Evolutionary conservation across 2,888 invertebrate species (phyloP).

Genomic region (Drosophila monieri): DNA sequence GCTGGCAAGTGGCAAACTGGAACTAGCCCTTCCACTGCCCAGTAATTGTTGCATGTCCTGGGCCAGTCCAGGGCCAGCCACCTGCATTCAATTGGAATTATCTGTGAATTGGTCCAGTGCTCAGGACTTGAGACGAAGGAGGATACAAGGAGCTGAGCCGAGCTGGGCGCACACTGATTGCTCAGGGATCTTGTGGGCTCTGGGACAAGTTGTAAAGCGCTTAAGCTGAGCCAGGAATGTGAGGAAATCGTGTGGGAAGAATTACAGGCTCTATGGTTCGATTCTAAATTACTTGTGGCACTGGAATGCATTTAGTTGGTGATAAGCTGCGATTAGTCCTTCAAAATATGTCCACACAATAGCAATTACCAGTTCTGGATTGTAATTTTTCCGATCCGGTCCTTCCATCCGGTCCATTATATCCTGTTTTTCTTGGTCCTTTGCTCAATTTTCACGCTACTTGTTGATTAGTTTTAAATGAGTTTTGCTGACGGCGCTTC

Average conservation of each 20-base stretch:
- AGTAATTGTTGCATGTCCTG: slow-evolving; percentile 34
- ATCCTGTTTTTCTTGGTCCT: slow-evolving; percentile 11
- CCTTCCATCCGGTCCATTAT: slow-evolving; percentile 6
- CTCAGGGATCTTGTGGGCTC: slow-evolving; percentile 29
- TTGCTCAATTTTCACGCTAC: slow-evolving; percentile 53
- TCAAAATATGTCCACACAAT: neutral
- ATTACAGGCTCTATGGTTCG: slow-evolving; percentile 3
- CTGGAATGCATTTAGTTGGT: neutral
- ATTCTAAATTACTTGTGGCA: slow-evolving; percentile 22
- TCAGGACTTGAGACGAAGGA: slow-evolving; percentile 10
- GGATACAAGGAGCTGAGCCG: neutral
- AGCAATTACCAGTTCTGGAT: neutral
- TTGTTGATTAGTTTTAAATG: slow-evolving; percentile 79
- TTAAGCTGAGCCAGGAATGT: slow-evolving; percentile 13
- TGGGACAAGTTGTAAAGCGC: slow-evolving; percentile 40
- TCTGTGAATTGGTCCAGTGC: slow-evolving; percentile 30
- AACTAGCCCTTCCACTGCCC: slow-evolving; percentile 12
- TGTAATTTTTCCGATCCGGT: neutral
- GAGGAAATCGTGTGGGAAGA: slow-evolving; percentile 8
- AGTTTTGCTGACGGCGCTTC: slow-evolving; percentile 68
- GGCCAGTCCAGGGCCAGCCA: slow-evolving; percentile 16
- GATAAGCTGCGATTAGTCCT: neutral
- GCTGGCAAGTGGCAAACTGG: slow-evolving; percentile 39
- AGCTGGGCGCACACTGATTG: slow-evolving; percentile 27
- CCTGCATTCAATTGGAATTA: slow-evolving; percentile 45